Percentiles rank a stretch among this genome's conserved stretches.
These are phyloP conservation scores for Ataeniobius toweri DNA, from an alignment of 2,797 vertebrate genomes.

Conservation along the genomic window DNA sequence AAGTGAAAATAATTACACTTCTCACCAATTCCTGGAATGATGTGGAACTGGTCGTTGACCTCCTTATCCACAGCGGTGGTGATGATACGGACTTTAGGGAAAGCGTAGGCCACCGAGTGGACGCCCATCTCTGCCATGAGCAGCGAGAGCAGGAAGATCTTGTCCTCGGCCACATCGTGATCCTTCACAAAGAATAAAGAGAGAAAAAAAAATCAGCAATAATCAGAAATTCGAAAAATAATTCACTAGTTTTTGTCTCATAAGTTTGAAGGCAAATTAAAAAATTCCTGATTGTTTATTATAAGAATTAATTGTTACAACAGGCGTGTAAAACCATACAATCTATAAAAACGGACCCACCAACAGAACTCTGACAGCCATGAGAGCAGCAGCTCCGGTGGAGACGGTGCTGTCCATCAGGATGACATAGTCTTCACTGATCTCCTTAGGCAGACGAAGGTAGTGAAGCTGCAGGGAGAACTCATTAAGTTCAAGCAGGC, in stretches of 20 bases:
- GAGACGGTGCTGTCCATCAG: constrained; percentile 95
- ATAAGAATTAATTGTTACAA: not conserved
- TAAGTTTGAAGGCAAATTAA: not conserved
- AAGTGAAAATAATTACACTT: not conserved
- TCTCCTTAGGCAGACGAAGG: constrained; percentile 90
- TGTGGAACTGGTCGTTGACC: constrained; percentile 93
- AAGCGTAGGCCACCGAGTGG: constrained; percentile 91
- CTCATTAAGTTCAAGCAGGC: not conserved
- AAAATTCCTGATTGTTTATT: not conserved
- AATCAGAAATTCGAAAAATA: not conserved
- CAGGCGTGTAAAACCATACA: not conserved
- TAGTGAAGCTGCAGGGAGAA: constrained; percentile 84
- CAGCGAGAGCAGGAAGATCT: constrained; percentile 90
- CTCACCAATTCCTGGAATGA: constrained; percentile 92
- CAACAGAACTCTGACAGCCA: constrained; percentile 89
- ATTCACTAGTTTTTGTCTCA: too few species aligned
- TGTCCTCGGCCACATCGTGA: constrained; percentile 90
- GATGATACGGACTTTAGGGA: constrained; percentile 89
- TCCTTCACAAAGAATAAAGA: constrained; percentile 72
- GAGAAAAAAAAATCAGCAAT: not conserved
- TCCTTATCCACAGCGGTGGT: constrained; percentile 92
- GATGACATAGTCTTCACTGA: constrained; percentile 92
- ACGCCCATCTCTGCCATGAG: constrained; percentile 94
- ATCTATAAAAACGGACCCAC: constrained; percentile 56
- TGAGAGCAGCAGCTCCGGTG: constrained; percentile 90